Percentiles rank a stretch among this genome's conserved stretches.
Evolutionary conservation across 2,888 invertebrate species (phyloP).

Genomic region (Ophion ventricosus): DNA sequence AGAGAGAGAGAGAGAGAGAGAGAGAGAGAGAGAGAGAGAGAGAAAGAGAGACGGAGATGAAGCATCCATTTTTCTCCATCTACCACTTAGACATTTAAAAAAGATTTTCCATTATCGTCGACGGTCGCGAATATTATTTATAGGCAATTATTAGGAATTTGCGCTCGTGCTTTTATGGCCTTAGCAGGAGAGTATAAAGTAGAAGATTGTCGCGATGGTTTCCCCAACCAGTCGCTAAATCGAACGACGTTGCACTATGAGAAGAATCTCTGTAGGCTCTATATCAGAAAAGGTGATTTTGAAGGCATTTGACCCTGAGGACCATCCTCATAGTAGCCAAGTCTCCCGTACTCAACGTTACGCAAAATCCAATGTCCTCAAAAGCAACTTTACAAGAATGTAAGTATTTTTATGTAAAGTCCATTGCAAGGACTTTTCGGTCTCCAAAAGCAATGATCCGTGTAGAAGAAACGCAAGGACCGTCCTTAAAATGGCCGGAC

Average conservation of each 20-base stretch:
- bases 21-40: constrained; percentile 40
- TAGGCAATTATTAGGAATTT: constrained; percentile 52
- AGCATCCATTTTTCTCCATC: constrained; percentile 13
- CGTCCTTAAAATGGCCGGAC: not conserved
- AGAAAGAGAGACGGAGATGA: constrained; percentile 11
- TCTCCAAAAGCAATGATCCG: not conserved
- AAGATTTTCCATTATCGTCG: constrained; percentile 21
- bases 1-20: constrained; percentile 24
- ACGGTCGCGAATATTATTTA: constrained; percentile 48
- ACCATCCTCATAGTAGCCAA: not conserved
- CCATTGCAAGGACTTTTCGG: not conserved
- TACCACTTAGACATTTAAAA: constrained; percentile 29
- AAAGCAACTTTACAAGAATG: not conserved
- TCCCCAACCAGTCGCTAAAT: constrained; percentile 33
- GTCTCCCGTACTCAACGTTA: not conserved
- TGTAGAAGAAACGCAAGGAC: not conserved
- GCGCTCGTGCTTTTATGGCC: constrained; percentile 28
- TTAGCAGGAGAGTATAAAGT: constrained; percentile 29
- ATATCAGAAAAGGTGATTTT: not conserved
- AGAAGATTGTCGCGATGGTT: constrained; percentile 52
- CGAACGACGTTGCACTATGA: constrained; percentile 28
- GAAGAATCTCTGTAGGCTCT: constrained; percentile 23
- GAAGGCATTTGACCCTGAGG: not conserved
- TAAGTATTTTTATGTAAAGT: not conserved
- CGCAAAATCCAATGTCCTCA: not conserved